Evolutionary conservation across 1,140 invertebrate genomes (phyloP).

Genomic region (Drosophila pallidifrons): DNA sequence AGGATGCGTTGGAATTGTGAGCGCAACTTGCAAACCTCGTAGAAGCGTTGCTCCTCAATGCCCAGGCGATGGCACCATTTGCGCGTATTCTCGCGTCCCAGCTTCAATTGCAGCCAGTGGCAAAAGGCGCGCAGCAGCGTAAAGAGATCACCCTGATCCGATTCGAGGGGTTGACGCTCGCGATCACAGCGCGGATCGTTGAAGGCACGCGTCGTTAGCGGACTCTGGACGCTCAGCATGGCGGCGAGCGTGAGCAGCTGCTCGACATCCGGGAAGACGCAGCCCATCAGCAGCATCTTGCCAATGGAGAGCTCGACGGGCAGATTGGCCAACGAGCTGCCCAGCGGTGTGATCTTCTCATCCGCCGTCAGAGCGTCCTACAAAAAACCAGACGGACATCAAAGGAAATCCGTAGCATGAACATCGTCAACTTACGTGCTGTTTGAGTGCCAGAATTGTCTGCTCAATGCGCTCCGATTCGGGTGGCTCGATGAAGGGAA

Average conservation of each 20-base stretch:
- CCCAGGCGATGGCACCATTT: constrained; percentile 95
- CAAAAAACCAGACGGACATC: constrained; percentile 11
- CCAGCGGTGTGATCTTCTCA: constrained; percentile 95
- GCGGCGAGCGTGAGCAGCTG: constrained; percentile 96
- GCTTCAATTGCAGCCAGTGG: constrained; percentile 94
- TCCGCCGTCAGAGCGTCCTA: constrained; percentile 93
- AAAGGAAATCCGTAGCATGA: background rate
- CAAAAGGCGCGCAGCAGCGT: constrained; percentile 95
- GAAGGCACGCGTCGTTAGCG: constrained; percentile 96
- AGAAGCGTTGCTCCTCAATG: constrained; percentile 98
- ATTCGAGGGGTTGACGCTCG: constrained; percentile 60
- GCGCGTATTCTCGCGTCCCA: constrained; percentile 85
- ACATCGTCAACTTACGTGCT: constrained; percentile 88
- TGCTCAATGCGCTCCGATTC: constrained; percentile 93
- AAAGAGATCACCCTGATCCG: constrained; percentile 95
- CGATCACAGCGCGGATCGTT: constrained; percentile 92
- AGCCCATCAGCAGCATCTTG: constrained; percentile 98
- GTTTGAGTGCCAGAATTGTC: constrained; percentile 93
- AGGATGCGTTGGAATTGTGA: constrained; percentile 95
- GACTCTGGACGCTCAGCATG: constrained; percentile 96
- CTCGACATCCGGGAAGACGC: constrained; percentile 95
- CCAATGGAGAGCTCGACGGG: constrained; percentile 98
- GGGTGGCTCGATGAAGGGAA: constrained; percentile 98
- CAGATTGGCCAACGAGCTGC: constrained; percentile 93
- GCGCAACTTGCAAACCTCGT: constrained; percentile 97